phyloP scores from a whole-genome alignment of 2,797 vertebrate genomes.

The Otolemur crassicaudatus region DNA sequence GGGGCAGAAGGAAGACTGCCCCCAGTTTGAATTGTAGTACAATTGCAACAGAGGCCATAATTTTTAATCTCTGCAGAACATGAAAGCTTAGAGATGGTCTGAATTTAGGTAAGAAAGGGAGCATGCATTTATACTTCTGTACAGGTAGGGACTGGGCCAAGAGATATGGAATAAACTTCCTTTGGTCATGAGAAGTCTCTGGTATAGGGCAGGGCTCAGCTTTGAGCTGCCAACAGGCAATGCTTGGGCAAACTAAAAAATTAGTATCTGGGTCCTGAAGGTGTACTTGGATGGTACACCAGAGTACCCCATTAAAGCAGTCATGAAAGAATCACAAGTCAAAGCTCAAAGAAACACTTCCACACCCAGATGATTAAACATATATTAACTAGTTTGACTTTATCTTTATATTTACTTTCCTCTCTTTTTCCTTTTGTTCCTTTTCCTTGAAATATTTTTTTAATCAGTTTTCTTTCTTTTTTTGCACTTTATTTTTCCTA shows the following conservation, averaged over 20 bases:
- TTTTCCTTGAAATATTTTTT: neutral
- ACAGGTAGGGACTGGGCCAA: neutral
- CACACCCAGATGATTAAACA: neutral
- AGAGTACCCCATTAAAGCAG: too few species aligned
- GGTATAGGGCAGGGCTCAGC: neutral
- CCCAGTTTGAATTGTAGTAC: neutral
- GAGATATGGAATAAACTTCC: neutral
- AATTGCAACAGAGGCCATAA: neutral
- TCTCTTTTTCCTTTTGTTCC: neutral
- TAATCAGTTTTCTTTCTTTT: neutral
- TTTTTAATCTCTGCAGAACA: neutral
- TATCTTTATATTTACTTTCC: neutral
- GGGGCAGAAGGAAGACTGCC: neutral
- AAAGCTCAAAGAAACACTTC: too few species aligned
- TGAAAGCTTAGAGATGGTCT: neutral
- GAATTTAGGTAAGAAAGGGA: neutral
- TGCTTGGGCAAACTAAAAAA: neutral
- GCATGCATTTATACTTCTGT: neutral
- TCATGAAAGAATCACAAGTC: neutral
- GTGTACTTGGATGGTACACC: neutral
- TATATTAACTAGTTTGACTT: neutral
- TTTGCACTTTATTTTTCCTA: neutral
- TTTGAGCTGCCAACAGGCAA: neutral
- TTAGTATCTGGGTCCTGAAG: neutral
- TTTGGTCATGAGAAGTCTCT: neutral